A percentile compares a stretch with the other conserved stretches of the same genome.
Conservation (phyloP, 2,888 invertebrate species). For the Ophion ventricosus region DNA sequence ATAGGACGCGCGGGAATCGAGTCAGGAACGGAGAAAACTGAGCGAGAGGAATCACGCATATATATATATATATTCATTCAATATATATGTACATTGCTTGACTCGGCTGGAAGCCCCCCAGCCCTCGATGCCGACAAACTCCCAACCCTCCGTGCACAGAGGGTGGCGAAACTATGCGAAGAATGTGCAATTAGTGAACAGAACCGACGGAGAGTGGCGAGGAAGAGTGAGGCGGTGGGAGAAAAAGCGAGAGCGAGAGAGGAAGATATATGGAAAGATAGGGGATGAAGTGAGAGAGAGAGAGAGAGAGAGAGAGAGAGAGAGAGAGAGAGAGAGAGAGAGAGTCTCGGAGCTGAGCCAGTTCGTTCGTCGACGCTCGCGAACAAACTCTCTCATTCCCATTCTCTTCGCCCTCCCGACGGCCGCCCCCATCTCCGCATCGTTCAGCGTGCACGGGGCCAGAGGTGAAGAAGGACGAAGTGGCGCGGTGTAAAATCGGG, state of each 20-base stretch:
- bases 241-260: conserved; percentile 86
- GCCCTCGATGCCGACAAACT: conserved; percentile 65
- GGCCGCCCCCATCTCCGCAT: conserved; percentile 25
- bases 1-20: conserved; percentile 47
- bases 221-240: conserved; percentile 81
- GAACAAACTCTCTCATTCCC: conserved; percentile 49
- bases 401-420: background rate
- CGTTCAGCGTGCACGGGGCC: conserved; percentile 38
- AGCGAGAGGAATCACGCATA: conserved; percentile 63
- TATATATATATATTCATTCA: background rate
- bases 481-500: conserved; percentile 60
- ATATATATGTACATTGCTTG: conserved; percentile 34
- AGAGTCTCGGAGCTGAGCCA: conserved; percentile 55
- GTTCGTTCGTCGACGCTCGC: conserved; percentile 65
- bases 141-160: conserved; percentile 75
- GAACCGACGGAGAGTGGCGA: conserved; percentile 85
- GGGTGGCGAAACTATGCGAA: conserved; percentile 95
- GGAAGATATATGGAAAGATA: conserved; percentile 78
- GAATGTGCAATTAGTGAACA: conserved; percentile 98
- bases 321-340: conserved; percentile 60
- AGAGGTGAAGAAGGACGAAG: conserved; percentile 70
- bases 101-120: conserved; percentile 70
- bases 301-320: conserved; percentile 55
- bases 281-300: conserved; percentile 61
- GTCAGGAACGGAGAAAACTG: conserved; percentile 53